Evolutionary conservation across 2,888 invertebrate genomes (phyloP).

Genomic region (Macrophya alboannulata): DNA sequence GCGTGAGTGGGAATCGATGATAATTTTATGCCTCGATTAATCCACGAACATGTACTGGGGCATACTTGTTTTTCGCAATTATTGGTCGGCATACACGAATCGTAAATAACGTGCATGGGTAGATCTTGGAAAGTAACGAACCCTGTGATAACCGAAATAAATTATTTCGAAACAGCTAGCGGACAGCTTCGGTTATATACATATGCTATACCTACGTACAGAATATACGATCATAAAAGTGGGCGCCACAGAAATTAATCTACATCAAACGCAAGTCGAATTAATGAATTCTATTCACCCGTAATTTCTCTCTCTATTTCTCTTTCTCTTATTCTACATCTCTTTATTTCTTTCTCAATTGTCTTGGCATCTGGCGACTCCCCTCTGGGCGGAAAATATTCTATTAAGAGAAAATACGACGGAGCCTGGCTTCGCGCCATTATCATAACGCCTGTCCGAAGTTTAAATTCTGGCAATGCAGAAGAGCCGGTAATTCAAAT

Average conservation of each 20-base stretch:
- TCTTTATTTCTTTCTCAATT: neutral
- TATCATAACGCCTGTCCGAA: neutral
- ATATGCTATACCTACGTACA: neutral
- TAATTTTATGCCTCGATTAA: neutral
- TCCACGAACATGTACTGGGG: neutral
- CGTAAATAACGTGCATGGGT: neutral
- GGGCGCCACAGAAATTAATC: slow-evolving; percentile 23
- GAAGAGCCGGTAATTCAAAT: neutral
- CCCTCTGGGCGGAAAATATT: slow-evolving; percentile 11
- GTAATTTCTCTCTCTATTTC: neutral
- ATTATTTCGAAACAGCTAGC: slow-evolving; percentile 16
- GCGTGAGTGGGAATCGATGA: neutral
- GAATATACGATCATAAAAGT: neutral
- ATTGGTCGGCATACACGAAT: neutral
- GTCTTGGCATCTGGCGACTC: slow-evolving; percentile 32
- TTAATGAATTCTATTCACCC: slow-evolving; percentile 19
- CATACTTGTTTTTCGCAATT: neutral
- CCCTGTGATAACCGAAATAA: neutral
- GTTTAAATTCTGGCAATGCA: slow-evolving; percentile 6
- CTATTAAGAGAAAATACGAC: slow-evolving; percentile 12
- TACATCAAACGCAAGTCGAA: slow-evolving; percentile 18
- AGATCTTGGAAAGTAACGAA: neutral
- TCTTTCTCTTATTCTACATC: neutral
- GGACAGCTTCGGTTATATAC: neutral
- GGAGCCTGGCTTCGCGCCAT: neutral